phyloP scores from a whole-genome alignment of 2,888 invertebrate genomes.

The Oligia fasciuncula region DNA sequence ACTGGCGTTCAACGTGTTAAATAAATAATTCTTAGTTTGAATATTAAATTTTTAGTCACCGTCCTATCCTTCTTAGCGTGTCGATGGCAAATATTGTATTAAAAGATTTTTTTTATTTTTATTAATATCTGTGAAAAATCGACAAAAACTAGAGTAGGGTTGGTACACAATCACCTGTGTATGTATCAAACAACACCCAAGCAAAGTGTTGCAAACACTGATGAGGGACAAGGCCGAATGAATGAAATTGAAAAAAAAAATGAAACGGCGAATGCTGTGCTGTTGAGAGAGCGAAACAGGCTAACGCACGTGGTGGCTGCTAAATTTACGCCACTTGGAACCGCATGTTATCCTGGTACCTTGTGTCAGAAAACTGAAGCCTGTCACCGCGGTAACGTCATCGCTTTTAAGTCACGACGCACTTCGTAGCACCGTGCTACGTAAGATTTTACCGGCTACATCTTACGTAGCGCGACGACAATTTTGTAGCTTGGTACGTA shows the following conservation, averaged over 20 bases:
- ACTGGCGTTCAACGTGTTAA: no score
- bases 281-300: constrained; percentile 9
- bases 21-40: background rate
- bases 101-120: background rate
- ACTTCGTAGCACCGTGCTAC: constrained; percentile 1
- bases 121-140: background rate
- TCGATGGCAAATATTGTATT: background rate
- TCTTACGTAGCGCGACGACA: constrained; percentile 17
- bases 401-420: constrained; percentile 9
- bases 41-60: background rate
- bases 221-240: background rate
- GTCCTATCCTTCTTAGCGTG: background rate
- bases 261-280: no score
- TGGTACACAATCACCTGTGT: background rate
- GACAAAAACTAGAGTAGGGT: background rate
- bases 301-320: background rate
- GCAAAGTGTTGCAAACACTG: background rate
- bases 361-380: constrained; percentile 16
- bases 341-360: constrained; percentile 25
- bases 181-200: background rate
- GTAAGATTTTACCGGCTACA: background rate
- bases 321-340: background rate
- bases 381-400: constrained; percentile 27
- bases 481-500: constrained; percentile 7
- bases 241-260: no score